phyloP scores from a whole-genome alignment of 1,140 invertebrate genomes.

The Dendrolimus kikuchii region DNA sequence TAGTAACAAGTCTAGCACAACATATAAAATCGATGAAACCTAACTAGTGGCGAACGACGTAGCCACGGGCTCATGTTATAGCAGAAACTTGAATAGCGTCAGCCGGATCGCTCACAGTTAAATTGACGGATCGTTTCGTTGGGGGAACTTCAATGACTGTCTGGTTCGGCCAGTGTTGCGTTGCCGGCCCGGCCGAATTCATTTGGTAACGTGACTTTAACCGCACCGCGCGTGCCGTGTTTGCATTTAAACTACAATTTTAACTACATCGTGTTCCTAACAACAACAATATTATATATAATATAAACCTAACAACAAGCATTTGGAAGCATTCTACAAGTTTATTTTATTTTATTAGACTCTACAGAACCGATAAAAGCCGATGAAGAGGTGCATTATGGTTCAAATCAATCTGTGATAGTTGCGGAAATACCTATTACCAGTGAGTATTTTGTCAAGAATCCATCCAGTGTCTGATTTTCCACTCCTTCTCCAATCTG shows the following conservation, averaged over 20 bases:
- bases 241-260: constrained; percentile 5
- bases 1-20: too few relatives aligned
- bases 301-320: constrained; percentile 13
- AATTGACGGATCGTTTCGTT: constrained; percentile 37
- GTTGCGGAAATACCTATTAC: constrained; percentile 52
- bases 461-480: constrained; percentile 2
- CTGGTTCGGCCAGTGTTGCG: constrained; percentile 18
- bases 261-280: constrained; percentile 3
- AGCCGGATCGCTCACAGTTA: constrained; percentile 50
- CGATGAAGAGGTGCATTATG: constrained; percentile 60
- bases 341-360: constrained; percentile 52
- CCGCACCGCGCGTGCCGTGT: constrained; percentile 16
- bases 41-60: too few relatives aligned
- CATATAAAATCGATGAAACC: too few relatives aligned
- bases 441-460: constrained; percentile 53
- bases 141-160: constrained; percentile 39
- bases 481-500: background rate
- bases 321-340: constrained; percentile 27
- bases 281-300: constrained; percentile 6
- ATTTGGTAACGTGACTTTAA: constrained; percentile 33
- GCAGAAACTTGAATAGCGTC: constrained; percentile 4
- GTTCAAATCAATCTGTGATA: constrained; percentile 48
- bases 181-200: constrained; percentile 19
- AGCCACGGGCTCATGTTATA: background rate
- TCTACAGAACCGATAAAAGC: constrained; percentile 63